Evolutionary conservation across 2,113 vertebrate genomes (phyloP).

Genomic region (Platichthys flesus): DNA sequence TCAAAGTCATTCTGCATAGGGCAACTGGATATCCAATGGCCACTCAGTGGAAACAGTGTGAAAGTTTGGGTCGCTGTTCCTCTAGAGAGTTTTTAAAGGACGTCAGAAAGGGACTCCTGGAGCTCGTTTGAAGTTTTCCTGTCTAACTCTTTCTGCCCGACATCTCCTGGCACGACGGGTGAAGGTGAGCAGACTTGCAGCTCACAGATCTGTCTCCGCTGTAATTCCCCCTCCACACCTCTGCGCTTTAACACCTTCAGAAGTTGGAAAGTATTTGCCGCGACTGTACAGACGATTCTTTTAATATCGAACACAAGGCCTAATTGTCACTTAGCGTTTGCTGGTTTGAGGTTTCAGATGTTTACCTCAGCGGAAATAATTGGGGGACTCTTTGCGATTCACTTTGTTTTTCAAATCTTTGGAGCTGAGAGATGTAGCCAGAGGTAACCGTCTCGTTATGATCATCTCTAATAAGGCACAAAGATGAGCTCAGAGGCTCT

Average conservation of each 20-base stretch:
- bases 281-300: constrained; percentile 52
- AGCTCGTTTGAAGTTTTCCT: constrained; percentile 63
- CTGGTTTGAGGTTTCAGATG: constrained; percentile 47
- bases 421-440: constrained; percentile 41
- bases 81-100: constrained; percentile 18
- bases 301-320: constrained; percentile 32
- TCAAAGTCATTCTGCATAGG: constrained; percentile 18
- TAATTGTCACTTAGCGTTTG: constrained; percentile 60
- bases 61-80: constrained; percentile 22
- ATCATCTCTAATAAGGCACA: constrained; percentile 67
- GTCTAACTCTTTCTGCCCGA: background rate
- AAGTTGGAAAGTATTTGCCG: constrained; percentile 30
- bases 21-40: constrained; percentile 22
- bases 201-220: constrained; percentile 28
- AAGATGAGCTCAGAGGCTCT: constrained; percentile 29
- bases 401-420: constrained; percentile 37
- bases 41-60: constrained; percentile 22
- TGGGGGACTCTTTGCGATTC: constrained; percentile 46
- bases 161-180: constrained; percentile 21
- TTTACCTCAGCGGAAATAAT: constrained; percentile 67
- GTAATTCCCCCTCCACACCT: constrained; percentile 10
- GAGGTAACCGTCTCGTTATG: constrained; percentile 63
- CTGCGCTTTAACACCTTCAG: constrained; percentile 30
- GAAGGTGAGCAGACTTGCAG: constrained; percentile 31
- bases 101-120: constrained; percentile 18